Evolutionary conservation across 2,888 invertebrate species (phyloP).

Genomic region (Cepaea hortensis): DNA sequence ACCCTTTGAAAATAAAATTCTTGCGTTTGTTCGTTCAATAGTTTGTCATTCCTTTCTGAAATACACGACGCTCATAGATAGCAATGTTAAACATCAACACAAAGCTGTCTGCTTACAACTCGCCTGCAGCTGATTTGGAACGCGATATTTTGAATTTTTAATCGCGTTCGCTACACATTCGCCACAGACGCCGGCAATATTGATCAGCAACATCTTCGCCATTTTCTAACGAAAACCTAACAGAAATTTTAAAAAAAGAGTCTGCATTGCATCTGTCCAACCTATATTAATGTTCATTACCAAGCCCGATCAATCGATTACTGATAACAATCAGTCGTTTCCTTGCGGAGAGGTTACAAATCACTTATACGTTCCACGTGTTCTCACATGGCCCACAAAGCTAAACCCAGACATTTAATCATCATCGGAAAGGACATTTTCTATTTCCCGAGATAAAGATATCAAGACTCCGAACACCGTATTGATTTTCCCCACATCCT

Average conservation of each 20-base stretch:
- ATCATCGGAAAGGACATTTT: conserved; percentile 9
- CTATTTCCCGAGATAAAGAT: conserved; percentile 7
- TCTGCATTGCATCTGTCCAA: not conserved
- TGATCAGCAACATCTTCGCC: no score
- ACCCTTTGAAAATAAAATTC: no score
- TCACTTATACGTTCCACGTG: conserved; percentile 16
- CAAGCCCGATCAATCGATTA: conserved; percentile 6
- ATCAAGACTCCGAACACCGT: not conserved
- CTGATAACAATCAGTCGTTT: not conserved
- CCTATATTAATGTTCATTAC: not conserved
- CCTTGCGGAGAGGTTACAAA: conserved; percentile 12
- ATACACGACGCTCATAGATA: no score
- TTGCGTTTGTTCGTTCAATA: no score
- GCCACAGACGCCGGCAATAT: no score
- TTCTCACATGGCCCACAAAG: conserved; percentile 3
- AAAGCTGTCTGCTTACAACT: no score
- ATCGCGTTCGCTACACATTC: no score
- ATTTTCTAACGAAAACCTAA: no score
- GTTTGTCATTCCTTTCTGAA: no score
- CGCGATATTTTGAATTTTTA: no score
- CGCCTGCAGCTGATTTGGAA: no score
- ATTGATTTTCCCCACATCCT: not conserved
- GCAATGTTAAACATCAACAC: no score
- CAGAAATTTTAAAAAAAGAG: not conserved
- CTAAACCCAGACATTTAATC: conserved; percentile 2